Evolutionary conservation across 2,888 invertebrate species (phyloP), one percentile per base, ranked within the genome.

Genomic region (Gibbula magus): DNA sequence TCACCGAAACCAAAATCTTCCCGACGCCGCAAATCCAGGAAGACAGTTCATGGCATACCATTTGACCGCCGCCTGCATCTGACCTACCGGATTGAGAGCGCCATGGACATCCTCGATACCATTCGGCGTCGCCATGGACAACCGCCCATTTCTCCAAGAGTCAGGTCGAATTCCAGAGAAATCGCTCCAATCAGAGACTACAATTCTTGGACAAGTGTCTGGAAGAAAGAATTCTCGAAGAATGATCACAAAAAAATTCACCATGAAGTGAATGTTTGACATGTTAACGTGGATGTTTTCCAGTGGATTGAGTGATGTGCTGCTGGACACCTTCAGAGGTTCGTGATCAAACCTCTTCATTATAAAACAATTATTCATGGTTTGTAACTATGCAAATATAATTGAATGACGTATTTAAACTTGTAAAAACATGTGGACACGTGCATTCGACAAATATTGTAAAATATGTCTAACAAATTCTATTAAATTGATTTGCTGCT

Each of bases 141-240:
- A 20, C 77, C 86, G 3, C 77, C 86, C 0, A 85, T 90, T 25
- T 90, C 89, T 4, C 89, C 90, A 5, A 51, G 89, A 18, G 80
- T 87, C 4, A 78, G 66, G 18, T 67, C 77, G 39, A 81, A 78
- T n/a, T 16, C 67, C 10, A 25, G 82, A 16, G 29, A 77, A 32
- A 83, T 83, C 2, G 84, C 86, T 53, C 89, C 95, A 96, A 90
- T 95, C 96, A 89, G 96, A 96, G 94, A 96, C 95, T 93, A 97
- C 96, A 95, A 98, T 96, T 87, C 97, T 96, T 95, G 97, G 96
- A 93, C 97, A 96, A 94, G 97, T 96, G 96, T 95, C 96, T 94
- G 97, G 97, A 93, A 96, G 86, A 86, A 88, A 79, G 92, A 91
- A 82, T 92, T 92, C 83, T 70, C 70, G 20, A 32, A 32, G 20